Evolutionary conservation across 2,113 vertebrate species (phyloP), one percentile per base, ranked within the genome.

Genomic region (Polypterus bichir): DNA sequence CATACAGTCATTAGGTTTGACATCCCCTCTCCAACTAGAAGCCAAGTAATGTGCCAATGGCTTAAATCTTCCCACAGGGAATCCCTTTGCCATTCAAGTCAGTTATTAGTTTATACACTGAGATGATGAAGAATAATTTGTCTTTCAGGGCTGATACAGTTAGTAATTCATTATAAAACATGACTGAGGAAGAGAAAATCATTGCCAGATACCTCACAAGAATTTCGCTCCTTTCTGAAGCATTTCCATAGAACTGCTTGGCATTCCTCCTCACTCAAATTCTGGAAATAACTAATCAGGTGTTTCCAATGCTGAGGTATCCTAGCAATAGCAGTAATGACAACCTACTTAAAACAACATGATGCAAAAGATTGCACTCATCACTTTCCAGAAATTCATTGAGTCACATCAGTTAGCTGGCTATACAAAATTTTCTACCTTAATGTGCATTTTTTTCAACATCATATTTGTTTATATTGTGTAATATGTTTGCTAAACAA

Each of bases 381-480:
- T 59, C 47, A 1, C 46, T 27, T 57, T 48, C 52, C 45, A 59
- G 11, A 66, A 66, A 66, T 8, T 58, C 60, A 56, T 64, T 66
- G 9, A 69, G 62, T 49, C 54, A 48, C 8, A 47, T 69, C 9
- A 54, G 27, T 10, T 65, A 59, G 58, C 51, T 46, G 61, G 49
- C 62, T n/a, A 49, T 5, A 65, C 54, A 56, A 61, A 9, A 49
- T 63, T 66, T 60, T 66, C 61, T 46, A 59, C 46, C 45, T 64
- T 54, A 62, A 54, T 4, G 57, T 63, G 52, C 44, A 59, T 2
- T 27, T 44, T 64, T 49, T 48, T 27, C 54, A 48, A 59, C 48
- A 49, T 57, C 67, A 65, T 53, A 64, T 52, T n/a, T 61, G 5
- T 62, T 51, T 61, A 53, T 44, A 58, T 68, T 63, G 57, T 67